These are phyloP conservation scores for Microplitis demolitor DNA, from an alignment of 1,140 invertebrate species.

Conservation along the genomic window DNA sequence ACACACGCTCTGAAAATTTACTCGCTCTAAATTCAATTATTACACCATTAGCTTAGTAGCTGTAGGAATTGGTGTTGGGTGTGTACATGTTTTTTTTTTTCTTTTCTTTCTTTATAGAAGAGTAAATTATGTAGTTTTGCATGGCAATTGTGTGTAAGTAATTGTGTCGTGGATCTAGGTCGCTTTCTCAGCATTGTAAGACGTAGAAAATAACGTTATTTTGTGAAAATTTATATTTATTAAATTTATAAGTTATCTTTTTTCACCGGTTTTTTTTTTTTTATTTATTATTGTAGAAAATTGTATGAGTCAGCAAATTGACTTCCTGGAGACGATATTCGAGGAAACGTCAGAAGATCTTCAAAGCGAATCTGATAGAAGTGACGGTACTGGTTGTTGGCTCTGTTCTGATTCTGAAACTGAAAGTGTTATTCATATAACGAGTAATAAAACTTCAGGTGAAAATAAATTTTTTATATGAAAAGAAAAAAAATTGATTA, in stretches of 20 bases:
- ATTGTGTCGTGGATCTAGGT: slow-evolving; percentile 23
- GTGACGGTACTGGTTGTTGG: slow-evolving; percentile 61
- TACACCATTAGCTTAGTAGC: background rate
- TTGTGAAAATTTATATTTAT: background rate
- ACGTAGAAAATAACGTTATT: background rate
- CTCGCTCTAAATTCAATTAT: background rate
- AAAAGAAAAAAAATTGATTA: background rate
- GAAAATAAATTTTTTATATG: slow-evolving; percentile 17
- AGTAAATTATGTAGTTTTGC: slow-evolving; percentile 27
- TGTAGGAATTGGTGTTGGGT: no score
- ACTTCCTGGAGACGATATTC: slow-evolving; percentile 75
- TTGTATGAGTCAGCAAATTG: slow-evolving; percentile 60
- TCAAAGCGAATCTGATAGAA: slow-evolving; percentile 69
- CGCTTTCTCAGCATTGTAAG: slow-evolving; percentile 22
- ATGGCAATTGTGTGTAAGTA: slow-evolving; percentile 28
- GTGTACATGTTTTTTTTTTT: background rate
- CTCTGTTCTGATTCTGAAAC: slow-evolving; percentile 70
- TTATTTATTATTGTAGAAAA: slow-evolving; percentile 58
- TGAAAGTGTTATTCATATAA: slow-evolving; percentile 60
- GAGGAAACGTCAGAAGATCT: slow-evolving; percentile 80
- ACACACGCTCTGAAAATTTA: background rate
- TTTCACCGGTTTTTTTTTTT: background rate
- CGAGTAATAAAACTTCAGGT: slow-evolving; percentile 49
- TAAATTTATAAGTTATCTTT: background rate
- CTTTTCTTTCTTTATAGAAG: background rate